Base-by-base conservation (phyloP, 2,888 invertebrate species). In the Mythimna albipuncta region DNA sequence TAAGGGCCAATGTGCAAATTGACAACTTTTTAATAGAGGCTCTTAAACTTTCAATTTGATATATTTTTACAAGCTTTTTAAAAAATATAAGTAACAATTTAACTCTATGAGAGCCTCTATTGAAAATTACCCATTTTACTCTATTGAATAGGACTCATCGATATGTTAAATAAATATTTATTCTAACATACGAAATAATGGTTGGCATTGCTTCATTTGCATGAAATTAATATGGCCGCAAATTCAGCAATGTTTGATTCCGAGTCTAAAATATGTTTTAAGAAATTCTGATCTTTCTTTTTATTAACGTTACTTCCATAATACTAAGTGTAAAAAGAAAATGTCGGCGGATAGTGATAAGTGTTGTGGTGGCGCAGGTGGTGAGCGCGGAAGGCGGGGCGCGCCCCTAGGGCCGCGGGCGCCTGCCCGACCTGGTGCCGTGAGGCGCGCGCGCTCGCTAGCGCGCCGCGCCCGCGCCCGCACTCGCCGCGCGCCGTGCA, bases 401-500 rank as follows among this genome's bases (percentile, higher is more conserved):
- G 88, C 96, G 96, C 92, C 96, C 96, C 96, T 96, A 96, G 96
- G 96, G 94, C 93, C 95, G 95, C 92, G 95, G 94, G 94, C 96
- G 96, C 96, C 96, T 96, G 96, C 96, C 96, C 96, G 96, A 96
- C 96, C 95, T 96, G 93, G 96, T 96, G 95, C 96, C 96, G 95
- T 96, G 96, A 96, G 95, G 83, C 83, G 81, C 93, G 88, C 91
- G 86, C 91, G 87, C 89, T 87, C 87, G 83, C 88, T 89, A 88
- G 89, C 85, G 87, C 87, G 79, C 86, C 80, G 81, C 83, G 77
- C 73, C 75, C 83, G 69, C 74, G 58, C 82, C 86, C 89, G 85
- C 86, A 78, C 86, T 81, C 87, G 81, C 86, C 75, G 72, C 82
- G 61, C 69, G 72, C 58, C 74, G 32, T 16, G 83, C 84, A 79